Conservation (phyloP, 2,113 vertebrate genomes). For the Leptobrachium leishanense region DNA sequence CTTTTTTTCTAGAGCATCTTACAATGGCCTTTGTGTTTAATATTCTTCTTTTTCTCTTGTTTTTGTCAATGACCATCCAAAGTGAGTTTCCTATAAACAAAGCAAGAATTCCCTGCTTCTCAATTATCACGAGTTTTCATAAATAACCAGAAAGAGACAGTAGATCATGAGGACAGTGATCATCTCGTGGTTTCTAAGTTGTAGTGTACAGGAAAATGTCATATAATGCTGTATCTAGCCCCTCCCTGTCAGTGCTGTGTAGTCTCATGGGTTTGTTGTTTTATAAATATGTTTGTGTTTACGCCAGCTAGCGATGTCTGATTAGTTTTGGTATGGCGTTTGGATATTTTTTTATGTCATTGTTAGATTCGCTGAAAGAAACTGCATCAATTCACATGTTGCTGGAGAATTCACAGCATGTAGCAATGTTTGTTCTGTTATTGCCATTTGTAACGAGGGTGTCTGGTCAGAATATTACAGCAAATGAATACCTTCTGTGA, state of each 20-base stretch:
- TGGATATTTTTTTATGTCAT: neutral
- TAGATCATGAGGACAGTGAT: neutral
- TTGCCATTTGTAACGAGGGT: neutral
- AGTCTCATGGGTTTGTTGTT: neutral
- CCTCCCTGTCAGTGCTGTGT: too few relatives aligned
- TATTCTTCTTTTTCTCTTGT: too few relatives aligned
- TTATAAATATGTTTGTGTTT: constrained; percentile 2
- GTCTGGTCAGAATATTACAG: neutral
- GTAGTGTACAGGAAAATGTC: too few relatives aligned
- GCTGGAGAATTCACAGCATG: neutral
- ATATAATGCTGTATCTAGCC: too few relatives aligned
- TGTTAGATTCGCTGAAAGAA: neutral
- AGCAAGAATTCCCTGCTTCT: too few relatives aligned
- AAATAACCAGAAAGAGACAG: constrained; percentile 5
- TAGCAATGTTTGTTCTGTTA: neutral
- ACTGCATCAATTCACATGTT: constrained; percentile 5
- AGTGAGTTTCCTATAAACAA: too few relatives aligned
- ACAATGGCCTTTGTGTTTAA: too few relatives aligned
- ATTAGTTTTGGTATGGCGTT: neutral
- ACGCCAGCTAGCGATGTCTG: neutral
- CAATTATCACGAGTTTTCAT: neutral
- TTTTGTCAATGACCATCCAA: too few relatives aligned
- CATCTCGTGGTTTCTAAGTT: too few relatives aligned
- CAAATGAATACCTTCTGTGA: neutral
- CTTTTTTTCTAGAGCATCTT: too few relatives aligned